Conservation (phyloP, 1,140 invertebrate genomes). For the Euglossa dilemma region DNA sequence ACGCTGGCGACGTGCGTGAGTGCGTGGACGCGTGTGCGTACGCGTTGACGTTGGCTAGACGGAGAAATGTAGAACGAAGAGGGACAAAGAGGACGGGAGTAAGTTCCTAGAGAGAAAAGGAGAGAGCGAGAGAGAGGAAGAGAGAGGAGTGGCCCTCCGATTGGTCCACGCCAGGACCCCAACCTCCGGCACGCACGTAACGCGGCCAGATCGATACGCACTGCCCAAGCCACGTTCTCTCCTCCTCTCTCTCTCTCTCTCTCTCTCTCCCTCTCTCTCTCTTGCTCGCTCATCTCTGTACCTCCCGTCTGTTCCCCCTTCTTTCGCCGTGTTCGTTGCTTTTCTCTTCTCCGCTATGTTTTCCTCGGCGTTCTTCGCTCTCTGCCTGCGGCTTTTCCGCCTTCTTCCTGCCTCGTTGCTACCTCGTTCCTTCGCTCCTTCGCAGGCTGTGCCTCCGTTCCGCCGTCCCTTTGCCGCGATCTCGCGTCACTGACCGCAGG, state of each 20-base stretch:
- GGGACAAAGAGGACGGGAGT: constrained; percentile 56
- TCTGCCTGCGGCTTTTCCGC: constrained; percentile 1
- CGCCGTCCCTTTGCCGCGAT: constrained; percentile 1
- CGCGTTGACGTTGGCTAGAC: constrained; percentile 15
- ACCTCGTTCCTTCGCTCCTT: background rate
- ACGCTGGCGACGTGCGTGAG: constrained; percentile 29
- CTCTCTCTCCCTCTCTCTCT: background rate
- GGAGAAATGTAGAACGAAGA: constrained; percentile 33
- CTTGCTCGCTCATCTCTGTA: constrained; percentile 32
- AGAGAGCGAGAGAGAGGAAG: constrained; percentile 61
- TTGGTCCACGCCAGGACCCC: constrained; percentile 80
- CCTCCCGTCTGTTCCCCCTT: constrained; percentile 11
- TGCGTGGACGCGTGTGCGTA: constrained; percentile 23
- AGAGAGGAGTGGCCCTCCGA: constrained; percentile 79
- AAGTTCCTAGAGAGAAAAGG: constrained; percentile 55
- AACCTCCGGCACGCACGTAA: constrained; percentile 80
- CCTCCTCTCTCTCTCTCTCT: constrained; percentile 61
- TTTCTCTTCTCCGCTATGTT: constrained; percentile 12
- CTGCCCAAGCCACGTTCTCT: constrained; percentile 79
- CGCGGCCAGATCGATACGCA: constrained; percentile 82
- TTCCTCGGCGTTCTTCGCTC: constrained; percentile 10
- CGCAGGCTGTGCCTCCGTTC: too few relatives aligned
- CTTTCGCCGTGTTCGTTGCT: background rate
- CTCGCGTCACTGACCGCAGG: constrained; percentile 30
- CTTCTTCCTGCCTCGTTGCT: background rate